These are phyloP conservation scores for Channa maculata DNA, from an alignment of 2,113 vertebrate genomes.

Conservation along the genomic window DNA sequence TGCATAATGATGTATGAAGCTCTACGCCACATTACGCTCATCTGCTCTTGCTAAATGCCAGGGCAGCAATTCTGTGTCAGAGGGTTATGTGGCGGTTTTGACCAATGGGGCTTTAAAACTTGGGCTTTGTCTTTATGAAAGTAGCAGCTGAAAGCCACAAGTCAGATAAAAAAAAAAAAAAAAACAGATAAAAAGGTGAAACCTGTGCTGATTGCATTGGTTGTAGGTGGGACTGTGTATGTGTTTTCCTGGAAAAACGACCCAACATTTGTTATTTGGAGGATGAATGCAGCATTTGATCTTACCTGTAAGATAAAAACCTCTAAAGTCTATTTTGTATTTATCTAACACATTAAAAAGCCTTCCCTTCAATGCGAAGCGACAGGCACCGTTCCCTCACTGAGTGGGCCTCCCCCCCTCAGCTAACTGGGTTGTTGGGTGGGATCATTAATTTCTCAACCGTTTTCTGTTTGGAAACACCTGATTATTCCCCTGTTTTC, in stretches of 20 bases:
- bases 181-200: not conserved
- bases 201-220: constrained; percentile 1
- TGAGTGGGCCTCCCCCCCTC: constrained; percentile 37
- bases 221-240: not conserved
- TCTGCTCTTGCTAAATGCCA: constrained; percentile 76
- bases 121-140: constrained; percentile 9
- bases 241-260: not conserved
- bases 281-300: not conserved
- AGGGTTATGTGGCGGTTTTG: constrained; percentile 50
- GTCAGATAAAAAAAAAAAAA: constrained; percentile 7
- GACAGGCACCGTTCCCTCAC: not conserved
- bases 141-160: constrained; percentile 9
- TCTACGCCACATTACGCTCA: constrained; percentile 38
- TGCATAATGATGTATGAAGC: constrained; percentile 69
- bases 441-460: constrained; percentile 26
- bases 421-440: constrained; percentile 23
- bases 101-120: constrained; percentile 65
- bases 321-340: constrained; percentile 2
- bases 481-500: not conserved
- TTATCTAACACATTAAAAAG: constrained; percentile 41
- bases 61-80: constrained; percentile 60
- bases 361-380: constrained; percentile 5
- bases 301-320: constrained; percentile 3
- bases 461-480: constrained; percentile 22
- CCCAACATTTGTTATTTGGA: not conserved